Base-by-base conservation (phyloP, 2,888 invertebrate genomes). In the Dorcus hopei region DNA sequence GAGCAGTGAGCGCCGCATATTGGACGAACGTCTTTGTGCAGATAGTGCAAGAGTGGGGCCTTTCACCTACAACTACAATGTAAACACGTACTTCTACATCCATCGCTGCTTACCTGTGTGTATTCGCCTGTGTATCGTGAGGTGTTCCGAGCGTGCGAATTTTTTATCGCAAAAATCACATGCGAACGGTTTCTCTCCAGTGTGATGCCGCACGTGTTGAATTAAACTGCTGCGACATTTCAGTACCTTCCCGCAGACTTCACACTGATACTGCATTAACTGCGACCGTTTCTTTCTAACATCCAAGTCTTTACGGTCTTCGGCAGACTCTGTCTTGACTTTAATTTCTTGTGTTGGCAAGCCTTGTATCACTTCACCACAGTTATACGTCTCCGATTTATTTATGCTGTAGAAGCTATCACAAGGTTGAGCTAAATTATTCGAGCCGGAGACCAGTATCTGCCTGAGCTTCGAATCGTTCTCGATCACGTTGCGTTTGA, bases 151-250 rank as follows among this genome's bases (percentile, higher is more conserved):
- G 54, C 70, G 63, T 2, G 68, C 59, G 49, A 74, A 74, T 43
- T 60, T 67, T 54, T 72, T 73, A 6, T 63, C 59, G 45, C 74
- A 74, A 5, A 61, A 52, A 52, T 70, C 66, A 53, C 74, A 74
- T n/a, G 59, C 48, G 58, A 67, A 72, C 0, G 70, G 71, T 33
- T 66, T 70, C 19, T 70, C 70, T 1, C 71, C 72, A 9, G 65
- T 69, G 51, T 74, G 74, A 8, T 53, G 54, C 16, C 63, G 53
- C 56, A 67, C 61, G 57, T 72, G 72, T 47, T 70, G 69, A 0
- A 60, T 61, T 9, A 74, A 61, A 59, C 70, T 70, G 9, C 69
- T 68, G n/a, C 64, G 66, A 38, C 66, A 63, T 38, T 67, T 67
- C 16, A 72, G 56, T 48, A 69, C 62, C 55, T 69, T 68, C 5